Evolutionary conservation across 2,888 invertebrate genomes (phyloP).

Genomic region (Cistogaster globosa): DNA sequence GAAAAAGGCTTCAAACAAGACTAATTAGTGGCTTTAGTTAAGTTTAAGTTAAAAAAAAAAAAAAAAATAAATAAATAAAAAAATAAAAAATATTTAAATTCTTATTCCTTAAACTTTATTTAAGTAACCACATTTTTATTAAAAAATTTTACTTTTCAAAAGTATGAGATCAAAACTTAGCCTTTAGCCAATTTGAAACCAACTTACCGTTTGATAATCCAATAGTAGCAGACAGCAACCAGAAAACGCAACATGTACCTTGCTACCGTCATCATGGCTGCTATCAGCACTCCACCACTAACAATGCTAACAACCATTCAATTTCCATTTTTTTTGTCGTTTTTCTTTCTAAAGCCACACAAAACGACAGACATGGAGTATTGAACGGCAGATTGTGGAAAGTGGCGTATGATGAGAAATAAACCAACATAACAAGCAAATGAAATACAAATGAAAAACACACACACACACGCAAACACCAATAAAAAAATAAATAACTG

Average conservation of each 20-base stretch:
- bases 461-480: constrained; percentile 10
- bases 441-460: constrained; percentile 1
- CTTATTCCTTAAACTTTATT: neutral
- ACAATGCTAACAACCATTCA: constrained; percentile 42
- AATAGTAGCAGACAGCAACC: constrained; percentile 26
- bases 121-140: neutral
- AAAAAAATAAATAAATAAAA: too few species aligned
- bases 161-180: neutral
- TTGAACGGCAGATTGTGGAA: constrained; percentile 24
- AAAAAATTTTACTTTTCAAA: neutral
- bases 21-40: too few species aligned
- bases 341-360: constrained; percentile 23
- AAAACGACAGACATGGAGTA: constrained; percentile 32
- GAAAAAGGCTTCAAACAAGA: too few species aligned
- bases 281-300: constrained; percentile 29
- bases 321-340: constrained; percentile 12
- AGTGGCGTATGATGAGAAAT: neutral
- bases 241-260: constrained; percentile 7
- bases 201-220: constrained; percentile 43
- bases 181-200: constrained; percentile 49
- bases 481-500: constrained; percentile 33
- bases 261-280: constrained; percentile 31
- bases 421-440: constrained; percentile 7
- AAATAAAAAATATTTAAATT: neutral
- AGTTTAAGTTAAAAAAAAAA: too few species aligned